Evolutionary conservation across 2,113 vertebrate species (phyloP).

Genomic region (Rhegmatorhina hoffmannsi): DNA sequence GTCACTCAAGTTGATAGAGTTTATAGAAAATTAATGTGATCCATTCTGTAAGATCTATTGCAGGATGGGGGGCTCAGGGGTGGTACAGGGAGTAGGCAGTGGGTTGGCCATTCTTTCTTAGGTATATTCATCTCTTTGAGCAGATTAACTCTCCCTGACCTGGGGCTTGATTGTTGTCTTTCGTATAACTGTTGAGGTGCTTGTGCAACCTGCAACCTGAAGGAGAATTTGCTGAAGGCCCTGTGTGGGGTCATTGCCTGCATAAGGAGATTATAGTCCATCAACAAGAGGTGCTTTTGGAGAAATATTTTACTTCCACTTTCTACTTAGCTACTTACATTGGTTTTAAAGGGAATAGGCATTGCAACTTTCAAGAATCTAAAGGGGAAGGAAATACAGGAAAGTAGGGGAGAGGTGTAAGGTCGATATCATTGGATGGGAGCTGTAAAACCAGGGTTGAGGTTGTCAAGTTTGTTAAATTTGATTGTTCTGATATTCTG

Average conservation of each 20-base stretch:
- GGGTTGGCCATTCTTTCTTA: not conserved
- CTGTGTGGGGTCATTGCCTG: not conserved
- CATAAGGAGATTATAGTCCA: conserved; percentile 15
- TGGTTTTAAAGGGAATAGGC: not conserved
- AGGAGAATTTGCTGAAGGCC: not conserved
- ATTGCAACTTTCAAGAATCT: not conserved
- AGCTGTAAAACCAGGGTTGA: not conserved
- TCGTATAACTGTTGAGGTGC: not conserved
- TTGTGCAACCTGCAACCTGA: not conserved
- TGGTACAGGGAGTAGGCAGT: not conserved
- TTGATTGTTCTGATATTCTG: accelerated
- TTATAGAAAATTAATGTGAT: conserved; percentile 82
- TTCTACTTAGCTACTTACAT: not conserved
- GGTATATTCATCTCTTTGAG: not conserved
- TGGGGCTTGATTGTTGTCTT: not conserved
- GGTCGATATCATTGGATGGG: not conserved
- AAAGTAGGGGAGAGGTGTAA: not conserved
- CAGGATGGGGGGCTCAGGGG: not conserved
- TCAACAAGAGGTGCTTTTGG: not conserved
- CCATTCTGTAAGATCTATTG: conserved; percentile 74
- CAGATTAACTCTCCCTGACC: not conserved
- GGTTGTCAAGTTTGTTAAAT: not conserved
- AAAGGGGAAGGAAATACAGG: not conserved
- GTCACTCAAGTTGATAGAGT: conserved; percentile 80
- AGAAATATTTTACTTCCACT: conserved; percentile 32